These are phyloP conservation scores for Struthio camelus DNA, from an alignment of 2,113 vertebrate genomes.

Conservation along the genomic window DNA sequence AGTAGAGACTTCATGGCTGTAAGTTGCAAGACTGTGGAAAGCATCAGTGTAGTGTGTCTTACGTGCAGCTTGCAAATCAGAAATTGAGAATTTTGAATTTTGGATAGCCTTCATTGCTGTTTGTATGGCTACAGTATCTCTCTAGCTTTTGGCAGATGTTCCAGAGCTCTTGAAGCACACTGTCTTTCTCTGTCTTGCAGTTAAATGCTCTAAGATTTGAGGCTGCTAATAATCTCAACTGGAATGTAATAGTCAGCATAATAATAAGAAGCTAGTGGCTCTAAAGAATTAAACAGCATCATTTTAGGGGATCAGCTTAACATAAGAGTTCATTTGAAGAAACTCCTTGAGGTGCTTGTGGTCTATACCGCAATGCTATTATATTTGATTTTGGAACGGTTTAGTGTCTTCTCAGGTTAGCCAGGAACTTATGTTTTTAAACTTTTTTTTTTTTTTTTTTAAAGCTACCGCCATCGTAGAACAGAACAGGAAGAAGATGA, in stretches of 20 bases:
- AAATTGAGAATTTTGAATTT: background rate
- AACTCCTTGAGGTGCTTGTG: background rate
- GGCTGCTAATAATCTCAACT: background rate
- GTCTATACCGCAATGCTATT: background rate
- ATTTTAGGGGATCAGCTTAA: background rate
- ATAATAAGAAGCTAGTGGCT: background rate
- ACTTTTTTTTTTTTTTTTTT: slow-evolving; percentile 19
- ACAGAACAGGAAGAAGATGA: slow-evolving; percentile 98
- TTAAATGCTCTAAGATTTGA: background rate
- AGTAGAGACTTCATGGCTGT: background rate
- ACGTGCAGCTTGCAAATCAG: background rate
- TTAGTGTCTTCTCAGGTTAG: background rate
- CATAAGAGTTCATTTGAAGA: background rate
- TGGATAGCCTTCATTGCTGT: background rate
- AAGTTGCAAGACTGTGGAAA: background rate
- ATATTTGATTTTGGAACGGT: background rate
- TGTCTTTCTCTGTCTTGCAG: background rate
- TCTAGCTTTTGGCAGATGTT: background rate
- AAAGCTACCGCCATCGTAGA: slow-evolving; percentile 92
- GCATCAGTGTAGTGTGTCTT: background rate
- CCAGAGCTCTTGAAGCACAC: background rate
- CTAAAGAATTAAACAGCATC: background rate
- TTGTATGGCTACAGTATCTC: background rate
- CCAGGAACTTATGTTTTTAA: background rate
- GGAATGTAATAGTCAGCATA: background rate